These are phyloP conservation scores for Phyllotis vaccarum DNA, from an alignment of 2,797 vertebrate genomes.

Conservation along the genomic window DNA sequence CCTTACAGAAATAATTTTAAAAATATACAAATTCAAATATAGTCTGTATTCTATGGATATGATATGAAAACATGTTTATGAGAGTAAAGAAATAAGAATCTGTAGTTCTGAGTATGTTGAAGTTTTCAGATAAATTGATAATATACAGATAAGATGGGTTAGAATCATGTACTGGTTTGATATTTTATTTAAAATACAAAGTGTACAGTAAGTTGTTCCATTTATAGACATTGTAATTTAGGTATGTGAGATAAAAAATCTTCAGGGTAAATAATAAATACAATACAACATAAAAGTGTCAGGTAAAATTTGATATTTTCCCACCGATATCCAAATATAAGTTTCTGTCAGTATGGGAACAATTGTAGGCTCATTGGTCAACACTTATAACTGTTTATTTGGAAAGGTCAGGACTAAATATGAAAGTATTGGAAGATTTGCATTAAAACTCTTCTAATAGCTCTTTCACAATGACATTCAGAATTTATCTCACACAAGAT, in stretches of 20 bases:
- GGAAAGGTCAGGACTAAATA: constrained; percentile 50
- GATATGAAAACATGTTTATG: neutral
- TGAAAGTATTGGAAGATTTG: constrained; percentile 61
- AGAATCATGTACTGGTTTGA: neutral
- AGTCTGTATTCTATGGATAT: neutral
- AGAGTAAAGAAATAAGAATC: neutral
- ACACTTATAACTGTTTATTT: constrained; percentile 7
- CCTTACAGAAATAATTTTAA: neutral
- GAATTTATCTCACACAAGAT: constrained; percentile 50
- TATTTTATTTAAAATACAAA: constrained; percentile 14
- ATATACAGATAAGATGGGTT: neutral
- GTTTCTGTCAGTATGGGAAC: constrained; percentile 4
- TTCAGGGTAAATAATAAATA: constrained; percentile 8
- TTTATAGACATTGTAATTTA: neutral
- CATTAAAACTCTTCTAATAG: constrained; percentile 63
- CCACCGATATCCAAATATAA: constrained; percentile 14
- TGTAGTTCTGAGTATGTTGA: neutral
- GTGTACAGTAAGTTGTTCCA: neutral
- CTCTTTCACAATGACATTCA: constrained; percentile 62
- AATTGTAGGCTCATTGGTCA: constrained; percentile 62
- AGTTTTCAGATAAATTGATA: neutral
- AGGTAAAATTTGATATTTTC: neutral
- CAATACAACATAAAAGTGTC: constrained; percentile 42
- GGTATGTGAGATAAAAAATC: neutral
- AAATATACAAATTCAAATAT: neutral